Evolutionary conservation across 2,888 invertebrate genomes (phyloP).

Genomic region (Augiades crinisus): DNA sequence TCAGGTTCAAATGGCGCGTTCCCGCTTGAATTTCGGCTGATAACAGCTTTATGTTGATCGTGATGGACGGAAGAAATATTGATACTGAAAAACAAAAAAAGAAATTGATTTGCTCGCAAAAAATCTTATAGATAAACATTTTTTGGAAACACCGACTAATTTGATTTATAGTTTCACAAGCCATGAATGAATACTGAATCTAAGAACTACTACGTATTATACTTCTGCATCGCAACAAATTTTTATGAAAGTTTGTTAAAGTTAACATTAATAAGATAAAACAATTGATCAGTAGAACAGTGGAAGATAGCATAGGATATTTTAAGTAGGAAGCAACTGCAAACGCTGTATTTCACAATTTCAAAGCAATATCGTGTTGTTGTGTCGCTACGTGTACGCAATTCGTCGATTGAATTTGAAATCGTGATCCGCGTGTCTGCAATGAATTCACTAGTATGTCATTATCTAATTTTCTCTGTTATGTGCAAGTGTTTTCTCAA

Average conservation of each 20-base stretch:
- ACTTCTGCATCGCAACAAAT: too few species aligned
- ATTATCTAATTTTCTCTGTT: slow-evolving; percentile 16
- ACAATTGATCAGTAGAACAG: too few species aligned
- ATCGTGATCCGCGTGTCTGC: slow-evolving; percentile 14
- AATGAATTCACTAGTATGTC: not conserved
- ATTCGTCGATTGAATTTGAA: slow-evolving; percentile 15
- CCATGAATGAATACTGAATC: too few species aligned
- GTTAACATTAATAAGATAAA: too few species aligned
- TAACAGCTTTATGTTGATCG: not conserved
- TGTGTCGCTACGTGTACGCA: not conserved
- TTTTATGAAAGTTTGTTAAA: too few species aligned
- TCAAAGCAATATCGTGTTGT: not conserved
- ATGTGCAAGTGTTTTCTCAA: not conserved
- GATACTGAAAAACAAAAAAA: too few species aligned
- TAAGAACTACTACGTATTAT: too few species aligned
- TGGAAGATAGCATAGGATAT: too few species aligned
- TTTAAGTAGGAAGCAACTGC: not conserved
- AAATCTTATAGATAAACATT: too few species aligned
- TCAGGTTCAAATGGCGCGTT: not conserved
- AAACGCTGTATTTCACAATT: not conserved
- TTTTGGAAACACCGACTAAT: not conserved
- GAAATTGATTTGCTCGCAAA: too few species aligned
- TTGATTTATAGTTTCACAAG: not conserved
- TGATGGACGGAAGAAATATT: too few species aligned
- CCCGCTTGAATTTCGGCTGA: not conserved